Percentiles rank a stretch among this genome's conserved stretches.
Conservation (phyloP, 2,797 vertebrate genomes). For the Semaprochilodus insignis region DNA sequence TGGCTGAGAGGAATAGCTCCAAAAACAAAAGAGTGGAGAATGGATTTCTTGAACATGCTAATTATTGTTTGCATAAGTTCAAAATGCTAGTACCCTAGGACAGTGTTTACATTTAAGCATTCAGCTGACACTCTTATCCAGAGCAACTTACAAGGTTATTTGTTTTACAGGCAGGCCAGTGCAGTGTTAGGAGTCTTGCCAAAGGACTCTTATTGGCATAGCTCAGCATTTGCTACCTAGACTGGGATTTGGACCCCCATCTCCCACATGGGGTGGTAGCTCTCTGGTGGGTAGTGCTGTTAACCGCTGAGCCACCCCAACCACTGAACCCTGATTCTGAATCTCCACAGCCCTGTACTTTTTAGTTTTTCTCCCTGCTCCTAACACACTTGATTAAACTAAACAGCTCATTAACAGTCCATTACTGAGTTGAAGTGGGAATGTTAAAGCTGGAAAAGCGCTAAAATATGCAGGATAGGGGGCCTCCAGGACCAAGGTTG, state of each 20-base stretch:
- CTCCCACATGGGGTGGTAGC: too few species aligned
- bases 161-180: too few species aligned
- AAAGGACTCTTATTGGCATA: too few species aligned
- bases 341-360: neutral
- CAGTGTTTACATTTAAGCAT: too few species aligned
- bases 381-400: neutral
- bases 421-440: neutral
- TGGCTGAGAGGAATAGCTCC: slow-evolving; percentile 59
- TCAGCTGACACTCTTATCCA: too few species aligned
- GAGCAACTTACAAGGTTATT: too few species aligned
- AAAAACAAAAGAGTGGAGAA: slow-evolving; percentile 65
- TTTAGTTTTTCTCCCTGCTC: neutral
- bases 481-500: too few species aligned
- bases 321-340: neutral
- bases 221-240: too few species aligned
- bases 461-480: neutral
- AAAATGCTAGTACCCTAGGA: neutral
- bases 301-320: too few species aligned
- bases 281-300: too few species aligned
- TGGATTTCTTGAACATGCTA: slow-evolving; percentile 59
- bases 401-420: neutral
- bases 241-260: too few species aligned
- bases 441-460: neutral
- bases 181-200: too few species aligned
- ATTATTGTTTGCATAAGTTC: slow-evolving; percentile 63